Conservation (phyloP, 2,888 invertebrate genomes). For the Synergus gifuensis region DNA sequence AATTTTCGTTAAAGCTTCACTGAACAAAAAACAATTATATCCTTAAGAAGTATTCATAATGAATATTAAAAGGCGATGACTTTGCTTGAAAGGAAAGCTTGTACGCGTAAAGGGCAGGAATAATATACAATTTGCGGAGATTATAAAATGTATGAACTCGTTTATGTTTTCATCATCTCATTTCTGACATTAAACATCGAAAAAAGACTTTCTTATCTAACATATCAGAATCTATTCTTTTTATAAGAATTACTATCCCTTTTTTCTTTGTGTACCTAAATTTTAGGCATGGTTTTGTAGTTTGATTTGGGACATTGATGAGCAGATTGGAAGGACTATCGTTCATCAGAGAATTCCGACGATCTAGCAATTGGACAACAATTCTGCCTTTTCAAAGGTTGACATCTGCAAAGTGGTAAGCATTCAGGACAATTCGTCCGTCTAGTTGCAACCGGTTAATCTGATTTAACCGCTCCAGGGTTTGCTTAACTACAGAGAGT, state of each 20-base stretch:
- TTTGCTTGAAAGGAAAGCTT: neutral
- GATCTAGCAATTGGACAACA: slow-evolving; percentile 47
- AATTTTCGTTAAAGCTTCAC: slow-evolving; percentile 19
- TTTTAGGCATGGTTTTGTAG: neutral
- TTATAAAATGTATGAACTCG: too few species aligned
- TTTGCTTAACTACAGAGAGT: slow-evolving; percentile 56
- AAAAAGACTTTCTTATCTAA: too few species aligned
- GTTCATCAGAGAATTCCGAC: neutral
- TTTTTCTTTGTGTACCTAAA: neutral
- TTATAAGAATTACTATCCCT: neutral
- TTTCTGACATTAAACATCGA: too few species aligned
- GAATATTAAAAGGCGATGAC: neutral
- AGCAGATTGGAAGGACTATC: neutral
- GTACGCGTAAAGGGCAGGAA: neutral
- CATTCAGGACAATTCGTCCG: slow-evolving; percentile 58
- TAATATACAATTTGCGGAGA: too few species aligned
- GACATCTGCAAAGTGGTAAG: slow-evolving; percentile 58
- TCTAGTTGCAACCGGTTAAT: slow-evolving; percentile 65
- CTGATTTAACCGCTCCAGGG: slow-evolving; percentile 64
- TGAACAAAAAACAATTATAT: neutral
- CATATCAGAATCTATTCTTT: neutral
- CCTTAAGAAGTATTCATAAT: neutral
- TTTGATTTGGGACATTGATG: neutral
- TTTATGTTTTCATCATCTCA: neutral
- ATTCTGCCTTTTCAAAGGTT: slow-evolving; percentile 53